phyloP scores from a whole-genome alignment of 1,140 invertebrate species.

The Galleria mellonella region DNA sequence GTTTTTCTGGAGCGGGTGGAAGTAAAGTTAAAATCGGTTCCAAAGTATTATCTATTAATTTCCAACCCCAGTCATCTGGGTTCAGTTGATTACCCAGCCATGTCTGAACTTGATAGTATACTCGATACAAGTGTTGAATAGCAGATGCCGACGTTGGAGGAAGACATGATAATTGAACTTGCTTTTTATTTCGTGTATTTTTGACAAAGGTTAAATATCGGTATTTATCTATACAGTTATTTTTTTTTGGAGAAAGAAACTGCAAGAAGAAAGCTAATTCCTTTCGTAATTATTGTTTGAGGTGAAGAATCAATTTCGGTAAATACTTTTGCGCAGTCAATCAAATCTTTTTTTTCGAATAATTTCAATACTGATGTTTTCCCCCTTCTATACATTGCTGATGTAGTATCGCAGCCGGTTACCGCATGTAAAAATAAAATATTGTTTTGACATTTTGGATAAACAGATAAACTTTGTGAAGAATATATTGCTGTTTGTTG shows the following conservation, averaged over 20 bases:
- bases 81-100: conserved; percentile 24
- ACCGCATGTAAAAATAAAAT: not conserved
- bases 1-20: conserved; percentile 28
- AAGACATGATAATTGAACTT: conserved; percentile 32
- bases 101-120: conserved; percentile 20
- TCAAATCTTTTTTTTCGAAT: conserved; percentile 39
- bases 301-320: conserved; percentile 28
- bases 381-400: conserved; percentile 35
- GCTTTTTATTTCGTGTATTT: conserved; percentile 30
- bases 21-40: conserved; percentile 30
- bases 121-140: conserved; percentile 24
- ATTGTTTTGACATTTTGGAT: not conserved
- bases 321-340: conserved; percentile 36
- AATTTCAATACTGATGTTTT: conserved; percentile 41
- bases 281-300: conserved; percentile 27
- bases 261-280: conserved; percentile 39
- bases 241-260: conserved; percentile 44
- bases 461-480: not conserved
- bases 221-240: conserved; percentile 25
- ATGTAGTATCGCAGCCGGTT: conserved; percentile 12
- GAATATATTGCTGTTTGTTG: no score
- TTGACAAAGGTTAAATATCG: conserved; percentile 33
- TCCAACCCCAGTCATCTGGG: conserved; percentile 18
- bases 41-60: conserved; percentile 21
- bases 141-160: conserved; percentile 40